A percentile compares a stretch with the other conserved stretches of the same genome.
phyloP scores from a whole-genome alignment of 2,797 vertebrate genomes.

The Rhinichthys osculus region DNA sequence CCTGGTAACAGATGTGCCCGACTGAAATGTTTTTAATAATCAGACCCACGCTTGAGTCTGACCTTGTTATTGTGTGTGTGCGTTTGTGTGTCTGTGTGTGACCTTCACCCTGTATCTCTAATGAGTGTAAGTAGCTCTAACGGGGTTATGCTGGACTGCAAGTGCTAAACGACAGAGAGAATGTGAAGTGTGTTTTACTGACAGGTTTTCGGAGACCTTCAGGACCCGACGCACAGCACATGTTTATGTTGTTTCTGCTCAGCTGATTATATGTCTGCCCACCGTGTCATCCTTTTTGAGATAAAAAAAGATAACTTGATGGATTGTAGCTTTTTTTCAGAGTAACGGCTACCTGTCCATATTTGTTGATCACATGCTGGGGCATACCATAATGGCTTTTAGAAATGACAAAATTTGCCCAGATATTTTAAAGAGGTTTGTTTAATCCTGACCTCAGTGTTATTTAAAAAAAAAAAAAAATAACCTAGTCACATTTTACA shows the following conservation, averaged over 20 bases:
- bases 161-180: slow-evolving; percentile 38
- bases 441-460: not conserved
- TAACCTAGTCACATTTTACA: not conserved
- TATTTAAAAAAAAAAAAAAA: not conserved
- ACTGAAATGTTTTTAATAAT: slow-evolving; percentile 61
- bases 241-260: slow-evolving; percentile 11
- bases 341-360: not conserved
- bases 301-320: not conserved
- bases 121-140: slow-evolving; percentile 56
- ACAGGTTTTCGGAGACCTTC: slow-evolving; percentile 19
- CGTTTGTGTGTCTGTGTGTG: slow-evolving; percentile 4
- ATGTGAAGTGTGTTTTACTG: slow-evolving; percentile 32
- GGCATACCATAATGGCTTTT: slow-evolving; percentile 4
- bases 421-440: not conserved
- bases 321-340: not conserved
- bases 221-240: slow-evolving; percentile 2
- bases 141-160: slow-evolving; percentile 44
- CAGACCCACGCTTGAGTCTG: slow-evolving; percentile 50
- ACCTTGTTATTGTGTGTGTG: slow-evolving; percentile 60
- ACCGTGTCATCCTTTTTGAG: not conserved
- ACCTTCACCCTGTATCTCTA: slow-evolving; percentile 47
- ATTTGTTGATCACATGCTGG: not conserved
- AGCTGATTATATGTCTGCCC: slow-evolving; percentile 24
- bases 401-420: not conserved
- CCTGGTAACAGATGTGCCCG: slow-evolving; percentile 62